Evolutionary conservation across 2,797 vertebrate species (phyloP), one percentile per base, ranked within the genome.

Genomic region (Alosa sapidissima): DNA sequence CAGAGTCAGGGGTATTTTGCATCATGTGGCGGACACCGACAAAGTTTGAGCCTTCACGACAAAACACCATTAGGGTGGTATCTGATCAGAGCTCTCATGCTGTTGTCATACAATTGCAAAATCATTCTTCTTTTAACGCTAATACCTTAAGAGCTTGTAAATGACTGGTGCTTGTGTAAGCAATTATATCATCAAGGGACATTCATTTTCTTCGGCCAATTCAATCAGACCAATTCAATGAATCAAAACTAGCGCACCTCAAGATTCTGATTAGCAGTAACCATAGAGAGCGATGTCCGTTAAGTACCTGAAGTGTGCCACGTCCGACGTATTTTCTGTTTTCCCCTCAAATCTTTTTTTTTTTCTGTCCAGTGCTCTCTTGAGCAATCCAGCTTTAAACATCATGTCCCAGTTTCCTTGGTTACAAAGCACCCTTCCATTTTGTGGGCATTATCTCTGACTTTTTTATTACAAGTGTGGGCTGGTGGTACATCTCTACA

Each of bases 391-490:
- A 21, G 41, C 16, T 28, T 48, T 49, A 55, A 87, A 86, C 85
- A 28, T 82, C 33, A 82, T 82, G 81, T 87, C 81, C 84, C 72
- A 11, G 72, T 88, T 90, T 89, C 84, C 86, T 86, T 86, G 85
- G 90, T 91, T 87, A 89, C 83, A 81, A 87, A 86, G 68, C 62
- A 85, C 81, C 82, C 83, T 87, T 86, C 82, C 84, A 81, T 91
- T 90, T 87, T 87, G 87, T 65, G 82, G 83, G 83, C 75, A 88
- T 89, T 89, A 88, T 91, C 87, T 84, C 81, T 86, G 91, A 89
- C 87, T 89, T 92, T 91, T 91, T 91, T 90, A 90, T 55, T 28
- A 82, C 87, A 87, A 85, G 83, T 87, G 88, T 85, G 90, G 87
- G 87, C 85, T 82, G 89, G 87, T 89, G 90, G 87, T 93, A 92